phyloP scores from a whole-genome alignment of 35 echinoderm and acorn worm genomes.

The Apostichopus parvimensis region DNA sequence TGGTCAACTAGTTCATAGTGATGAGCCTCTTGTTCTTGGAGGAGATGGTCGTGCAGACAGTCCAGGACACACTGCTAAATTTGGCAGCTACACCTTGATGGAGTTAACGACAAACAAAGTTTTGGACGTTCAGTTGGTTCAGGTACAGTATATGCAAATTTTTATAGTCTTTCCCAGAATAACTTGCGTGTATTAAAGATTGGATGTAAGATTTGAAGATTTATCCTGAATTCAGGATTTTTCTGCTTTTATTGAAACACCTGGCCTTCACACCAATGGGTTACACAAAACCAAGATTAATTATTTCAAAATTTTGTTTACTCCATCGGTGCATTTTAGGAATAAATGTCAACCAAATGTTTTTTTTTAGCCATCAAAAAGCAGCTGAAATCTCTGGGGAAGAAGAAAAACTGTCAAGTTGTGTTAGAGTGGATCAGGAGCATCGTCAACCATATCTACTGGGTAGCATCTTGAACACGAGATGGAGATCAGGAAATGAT shows the following conservation, averaged over 20 bases:
- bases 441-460: conserved; percentile 59
- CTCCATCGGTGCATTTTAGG: too few relatives aligned
- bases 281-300: too few relatives aligned
- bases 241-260: too few relatives aligned
- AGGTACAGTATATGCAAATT: not conserved
- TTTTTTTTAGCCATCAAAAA: conserved; percentile 57
- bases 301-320: too few relatives aligned
- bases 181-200: not conserved
- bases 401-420: conserved; percentile 54
- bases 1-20: not conserved
- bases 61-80: conserved; percentile 2
- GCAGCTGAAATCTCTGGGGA: conserved; percentile 52
- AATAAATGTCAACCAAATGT: not conserved
- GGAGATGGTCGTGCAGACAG: conserved; percentile 21
- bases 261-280: too few relatives aligned
- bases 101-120: too few relatives aligned
- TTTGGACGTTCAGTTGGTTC: too few relatives aligned
- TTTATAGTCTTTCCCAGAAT: not conserved
- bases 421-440: conserved; percentile 52
- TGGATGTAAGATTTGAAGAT: not conserved
- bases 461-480: conserved; percentile 55
- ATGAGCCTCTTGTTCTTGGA: conserved; percentile 16
- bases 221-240: too few relatives aligned
- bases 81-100: too few relatives aligned
- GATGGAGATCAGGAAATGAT: conserved; percentile 37